Conservation (phyloP, 2,113 vertebrate species). For the Elephas maximus region DNA sequence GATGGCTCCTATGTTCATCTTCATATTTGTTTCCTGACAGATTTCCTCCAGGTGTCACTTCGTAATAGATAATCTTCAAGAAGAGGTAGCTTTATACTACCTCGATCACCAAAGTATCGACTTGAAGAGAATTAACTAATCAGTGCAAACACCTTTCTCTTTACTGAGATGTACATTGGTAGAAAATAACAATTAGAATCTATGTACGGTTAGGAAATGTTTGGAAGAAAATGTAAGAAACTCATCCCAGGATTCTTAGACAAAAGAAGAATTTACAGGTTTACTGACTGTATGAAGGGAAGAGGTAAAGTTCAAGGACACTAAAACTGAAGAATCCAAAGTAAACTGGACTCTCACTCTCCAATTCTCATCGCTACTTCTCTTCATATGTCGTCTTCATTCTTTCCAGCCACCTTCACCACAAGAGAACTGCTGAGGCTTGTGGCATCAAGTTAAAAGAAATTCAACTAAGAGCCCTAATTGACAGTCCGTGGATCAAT, state of each 20-base stretch:
- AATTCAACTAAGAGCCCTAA: not conserved
- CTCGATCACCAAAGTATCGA: not conserved
- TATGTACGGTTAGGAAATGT: not conserved
- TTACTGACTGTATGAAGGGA: not conserved
- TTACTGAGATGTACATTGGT: not conserved
- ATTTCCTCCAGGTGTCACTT: not conserved
- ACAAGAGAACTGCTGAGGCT: not conserved
- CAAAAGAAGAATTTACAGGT: not conserved
- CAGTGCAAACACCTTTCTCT: not conserved
- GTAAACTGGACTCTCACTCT: not conserved
- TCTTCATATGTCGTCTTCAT: not conserved
- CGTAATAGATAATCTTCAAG: not conserved
- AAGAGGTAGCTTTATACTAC: not conserved
- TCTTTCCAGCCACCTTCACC: not conserved
- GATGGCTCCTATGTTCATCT: not conserved
- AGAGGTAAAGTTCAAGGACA: not conserved
- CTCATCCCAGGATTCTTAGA: not conserved
- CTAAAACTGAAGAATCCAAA: not conserved
- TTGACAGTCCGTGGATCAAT: not conserved
- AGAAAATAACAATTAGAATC: not conserved
- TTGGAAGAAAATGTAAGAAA: not conserved
- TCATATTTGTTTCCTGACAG: not conserved
- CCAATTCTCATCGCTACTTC: not conserved
- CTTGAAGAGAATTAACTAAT: not conserved
- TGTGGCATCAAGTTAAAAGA: not conserved